Evolutionary conservation across 2,797 vertebrate genomes (phyloP).

Genomic region (Coregonus sp.): DNA sequence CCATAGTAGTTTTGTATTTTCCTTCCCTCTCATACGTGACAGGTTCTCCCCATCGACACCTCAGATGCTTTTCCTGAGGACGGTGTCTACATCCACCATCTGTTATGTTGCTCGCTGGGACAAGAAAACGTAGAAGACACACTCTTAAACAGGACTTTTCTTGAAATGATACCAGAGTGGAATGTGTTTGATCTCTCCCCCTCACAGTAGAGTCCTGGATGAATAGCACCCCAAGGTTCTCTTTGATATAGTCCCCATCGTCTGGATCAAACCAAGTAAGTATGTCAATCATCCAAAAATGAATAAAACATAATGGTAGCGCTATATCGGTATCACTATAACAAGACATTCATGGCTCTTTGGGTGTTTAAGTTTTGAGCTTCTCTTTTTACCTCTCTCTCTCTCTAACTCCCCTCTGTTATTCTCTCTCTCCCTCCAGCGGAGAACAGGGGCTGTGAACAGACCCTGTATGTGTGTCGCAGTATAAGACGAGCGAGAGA

Average conservation of each 20-base stretch:
- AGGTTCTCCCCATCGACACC: slow-evolving; percentile 83
- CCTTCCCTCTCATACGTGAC: neutral
- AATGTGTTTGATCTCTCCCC: neutral
- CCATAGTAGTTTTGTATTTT: neutral
- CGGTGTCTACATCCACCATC: slow-evolving; percentile 87
- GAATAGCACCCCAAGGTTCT: slow-evolving; percentile 90
- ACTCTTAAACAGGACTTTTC: neutral
- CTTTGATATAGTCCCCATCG: slow-evolving; percentile 78
- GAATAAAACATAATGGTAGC: neutral
- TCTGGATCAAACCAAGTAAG: slow-evolving; percentile 97
- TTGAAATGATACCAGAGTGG: neutral
- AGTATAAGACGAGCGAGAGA: slow-evolving; percentile 95
- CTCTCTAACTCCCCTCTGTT: too few relatives aligned
- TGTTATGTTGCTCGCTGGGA: slow-evolving; percentile 96
- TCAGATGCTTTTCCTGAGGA: slow-evolving; percentile 78
- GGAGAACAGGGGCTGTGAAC: slow-evolving; percentile 49
- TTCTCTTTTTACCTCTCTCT: too few relatives aligned
- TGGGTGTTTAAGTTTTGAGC: too few relatives aligned
- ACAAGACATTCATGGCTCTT: neutral
- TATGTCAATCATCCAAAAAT: too few relatives aligned
- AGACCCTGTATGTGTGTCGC: slow-evolving; percentile 81
- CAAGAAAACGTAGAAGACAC: slow-evolving; percentile 71
- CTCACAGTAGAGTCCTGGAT: slow-evolving; percentile 82
- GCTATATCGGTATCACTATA: neutral
- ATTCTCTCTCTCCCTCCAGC: slow-evolving; percentile 40